Percentiles rank a stretch among this genome's conserved stretches.
Evolutionary conservation across 2,888 invertebrate species (phyloP).

Genomic region (Molanna angustata): DNA sequence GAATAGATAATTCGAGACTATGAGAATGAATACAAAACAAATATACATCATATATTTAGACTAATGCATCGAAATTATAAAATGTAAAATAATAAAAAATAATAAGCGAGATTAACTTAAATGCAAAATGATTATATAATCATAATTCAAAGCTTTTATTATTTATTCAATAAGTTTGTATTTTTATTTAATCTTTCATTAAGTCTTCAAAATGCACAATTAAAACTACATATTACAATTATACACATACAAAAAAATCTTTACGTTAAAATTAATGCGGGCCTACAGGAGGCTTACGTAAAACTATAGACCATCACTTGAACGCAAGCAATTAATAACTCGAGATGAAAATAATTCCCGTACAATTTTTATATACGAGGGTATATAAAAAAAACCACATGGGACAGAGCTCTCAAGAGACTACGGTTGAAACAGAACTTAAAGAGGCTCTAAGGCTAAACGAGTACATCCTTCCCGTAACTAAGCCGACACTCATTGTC

Average conservation of each 20-base stretch:
- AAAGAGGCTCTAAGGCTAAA: too few species aligned
- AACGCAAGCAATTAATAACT: slow-evolving; percentile 1
- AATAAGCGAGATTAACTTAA: slow-evolving; percentile 30
- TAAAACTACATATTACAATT: slow-evolving; percentile 21
- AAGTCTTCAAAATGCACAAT: slow-evolving; percentile 18
- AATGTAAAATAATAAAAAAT: slow-evolving; percentile 7
- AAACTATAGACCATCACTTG: neutral
- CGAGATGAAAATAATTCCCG: too few species aligned
- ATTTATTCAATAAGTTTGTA: neutral
- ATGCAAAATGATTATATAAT: slow-evolving; percentile 29
- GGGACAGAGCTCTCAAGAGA: too few species aligned
- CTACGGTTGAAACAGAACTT: too few species aligned
- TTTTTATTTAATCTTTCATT: slow-evolving; percentile 2
- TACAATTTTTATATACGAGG: too few species aligned
- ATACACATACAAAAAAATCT: slow-evolving; percentile 1
- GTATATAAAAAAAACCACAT: too few species aligned
- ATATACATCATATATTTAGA: slow-evolving; percentile 13
- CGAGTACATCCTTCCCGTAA: too few species aligned
- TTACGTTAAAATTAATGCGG: slow-evolving; percentile 14
- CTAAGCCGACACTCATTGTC: too few species aligned
- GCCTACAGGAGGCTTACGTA: slow-evolving; percentile 12
- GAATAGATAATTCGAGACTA: slow-evolving; percentile 24
- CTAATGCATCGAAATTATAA: slow-evolving; percentile 5
- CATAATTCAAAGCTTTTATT: slow-evolving; percentile 11
- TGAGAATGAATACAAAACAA: slow-evolving; percentile 28